Percentiles rank a stretch among this genome's conserved stretches.
phyloP scores from a whole-genome alignment of 2,888 invertebrate species.

The Trypoxylon attenuatum region DNA sequence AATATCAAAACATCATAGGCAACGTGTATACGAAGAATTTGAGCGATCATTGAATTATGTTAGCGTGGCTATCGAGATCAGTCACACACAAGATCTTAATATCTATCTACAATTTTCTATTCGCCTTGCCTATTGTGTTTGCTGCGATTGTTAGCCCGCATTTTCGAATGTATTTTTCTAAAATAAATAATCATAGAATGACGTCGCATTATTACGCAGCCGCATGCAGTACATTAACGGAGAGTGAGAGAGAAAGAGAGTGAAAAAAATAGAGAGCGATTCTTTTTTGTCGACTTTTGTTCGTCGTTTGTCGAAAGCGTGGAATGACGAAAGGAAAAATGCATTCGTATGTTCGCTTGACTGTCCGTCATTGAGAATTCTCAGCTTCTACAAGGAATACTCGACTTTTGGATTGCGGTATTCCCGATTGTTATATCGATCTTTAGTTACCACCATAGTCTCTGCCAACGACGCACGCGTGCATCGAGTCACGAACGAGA shows the following conservation, averaged over 20 bases:
- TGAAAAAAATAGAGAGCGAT: no score
- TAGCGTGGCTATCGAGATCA: no score
- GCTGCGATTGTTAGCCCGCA: constrained; percentile 35
- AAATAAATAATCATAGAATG: constrained; percentile 42
- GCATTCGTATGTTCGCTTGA: no score
- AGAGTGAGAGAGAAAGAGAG: no score
- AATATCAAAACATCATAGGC: constrained; percentile 25
- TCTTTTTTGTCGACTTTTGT: neutral
- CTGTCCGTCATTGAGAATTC: neutral
- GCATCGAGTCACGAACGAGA: constrained; percentile 7
- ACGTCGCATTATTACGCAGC: constrained; percentile 24
- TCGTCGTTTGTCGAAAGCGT: neutral
- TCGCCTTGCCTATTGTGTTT: constrained; percentile 34
- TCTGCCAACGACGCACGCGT: neutral
- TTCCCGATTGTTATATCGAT: neutral
- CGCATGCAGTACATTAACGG: constrained; percentile 24
- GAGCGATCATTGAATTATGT: no score
- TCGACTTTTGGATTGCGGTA: neutral
- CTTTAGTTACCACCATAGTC: neutral
- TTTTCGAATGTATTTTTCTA: constrained; percentile 50
- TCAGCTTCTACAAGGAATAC: neutral
- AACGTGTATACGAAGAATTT: constrained; percentile 18
- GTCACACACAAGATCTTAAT: neutral
- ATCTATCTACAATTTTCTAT: constrained; percentile 1
- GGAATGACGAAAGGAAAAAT: no score